phyloP scores from a whole-genome alignment of 2,888 invertebrate species.

The Acleris sparsana region DNA sequence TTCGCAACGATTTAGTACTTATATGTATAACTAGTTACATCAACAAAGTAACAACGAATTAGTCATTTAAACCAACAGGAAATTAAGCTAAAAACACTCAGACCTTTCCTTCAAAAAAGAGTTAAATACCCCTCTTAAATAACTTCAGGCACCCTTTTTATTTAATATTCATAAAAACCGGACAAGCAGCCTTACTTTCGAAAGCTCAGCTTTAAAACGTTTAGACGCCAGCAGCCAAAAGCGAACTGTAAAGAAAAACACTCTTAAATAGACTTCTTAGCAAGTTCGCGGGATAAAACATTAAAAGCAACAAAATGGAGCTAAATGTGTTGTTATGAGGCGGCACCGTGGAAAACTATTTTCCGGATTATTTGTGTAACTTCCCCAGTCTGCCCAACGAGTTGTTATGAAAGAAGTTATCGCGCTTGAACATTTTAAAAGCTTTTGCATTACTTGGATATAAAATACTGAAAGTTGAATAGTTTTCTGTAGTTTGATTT shows the following conservation, averaged over 20 bases:
- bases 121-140: conserved; percentile 15
- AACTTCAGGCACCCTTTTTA: conserved; percentile 32
- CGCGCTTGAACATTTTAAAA: conserved; percentile 60
- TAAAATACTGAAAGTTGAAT: conserved; percentile 44
- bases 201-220: conserved; percentile 32
- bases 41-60: too few species aligned
- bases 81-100: not conserved
- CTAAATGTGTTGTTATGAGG: conserved; percentile 61
- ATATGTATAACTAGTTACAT: too few species aligned
- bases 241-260: conserved; percentile 39
- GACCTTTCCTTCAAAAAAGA: conserved; percentile 15
- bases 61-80: too few species aligned
- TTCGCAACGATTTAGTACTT: too few species aligned
- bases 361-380: conserved; percentile 63
- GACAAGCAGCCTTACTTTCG: conserved; percentile 25
- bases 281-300: conserved; percentile 43
- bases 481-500: conserved; percentile 33
- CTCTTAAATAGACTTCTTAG: conserved; percentile 51
- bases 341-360: conserved; percentile 58
- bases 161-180: conserved; percentile 37
- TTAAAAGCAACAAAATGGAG: conserved; percentile 53
- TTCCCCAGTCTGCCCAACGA: conserved; percentile 56
- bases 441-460: conserved; percentile 55
- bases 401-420: conserved; percentile 62
- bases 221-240: conserved; percentile 24